These are phyloP conservation scores for Pseudanteris insignis DNA, from an alignment of 2,888 invertebrate species.

Conservation along the genomic window DNA sequence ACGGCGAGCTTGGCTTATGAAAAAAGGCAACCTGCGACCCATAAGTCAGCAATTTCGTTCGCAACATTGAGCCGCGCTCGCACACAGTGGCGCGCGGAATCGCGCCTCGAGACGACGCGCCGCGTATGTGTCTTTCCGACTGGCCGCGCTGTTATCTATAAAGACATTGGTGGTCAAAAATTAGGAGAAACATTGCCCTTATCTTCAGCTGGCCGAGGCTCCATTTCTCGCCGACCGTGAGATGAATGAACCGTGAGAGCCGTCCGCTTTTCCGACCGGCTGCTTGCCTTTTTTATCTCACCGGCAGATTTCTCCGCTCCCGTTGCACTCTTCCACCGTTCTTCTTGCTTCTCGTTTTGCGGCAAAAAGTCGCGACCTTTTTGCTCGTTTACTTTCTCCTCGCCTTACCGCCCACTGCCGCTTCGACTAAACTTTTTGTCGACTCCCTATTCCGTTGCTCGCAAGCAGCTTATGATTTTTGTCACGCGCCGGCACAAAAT, in stretches of 20 bases:
- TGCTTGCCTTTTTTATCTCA: conserved; percentile 11
- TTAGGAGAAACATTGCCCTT: conserved; percentile 57
- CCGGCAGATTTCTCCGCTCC: conserved; percentile 11
- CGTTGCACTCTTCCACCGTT: neutral
- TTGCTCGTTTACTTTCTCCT: conserved; percentile 6
- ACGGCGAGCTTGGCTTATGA: conserved; percentile 57
- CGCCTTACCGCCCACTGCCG: conserved; percentile 1
- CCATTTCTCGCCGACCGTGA: conserved; percentile 33
- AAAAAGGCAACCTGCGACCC: conserved; percentile 59
- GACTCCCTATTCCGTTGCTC: conserved; percentile 14
- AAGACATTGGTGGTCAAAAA: conserved; percentile 56
- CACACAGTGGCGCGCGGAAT: conserved; percentile 31
- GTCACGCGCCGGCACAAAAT: conserved; percentile 29
- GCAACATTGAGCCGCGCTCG: conserved; percentile 62
- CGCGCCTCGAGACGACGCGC: conserved; percentile 48
- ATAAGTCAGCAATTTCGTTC: conserved; percentile 67
- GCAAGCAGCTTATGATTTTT: conserved; percentile 23
- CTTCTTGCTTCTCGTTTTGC: conserved; percentile 1
- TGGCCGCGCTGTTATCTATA: conserved; percentile 56
- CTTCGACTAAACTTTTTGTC: conserved; percentile 5
- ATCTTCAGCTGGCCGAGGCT: conserved; percentile 37
- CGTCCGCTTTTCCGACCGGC: conserved; percentile 29
- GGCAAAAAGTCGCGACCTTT: conserved; percentile 1
- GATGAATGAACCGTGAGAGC: conserved; percentile 41
- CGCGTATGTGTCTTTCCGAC: conserved; percentile 61